These are phyloP conservation scores for Luehdorfia chinensis DNA, from an alignment of 1,140 invertebrate species.

Conservation along the genomic window DNA sequence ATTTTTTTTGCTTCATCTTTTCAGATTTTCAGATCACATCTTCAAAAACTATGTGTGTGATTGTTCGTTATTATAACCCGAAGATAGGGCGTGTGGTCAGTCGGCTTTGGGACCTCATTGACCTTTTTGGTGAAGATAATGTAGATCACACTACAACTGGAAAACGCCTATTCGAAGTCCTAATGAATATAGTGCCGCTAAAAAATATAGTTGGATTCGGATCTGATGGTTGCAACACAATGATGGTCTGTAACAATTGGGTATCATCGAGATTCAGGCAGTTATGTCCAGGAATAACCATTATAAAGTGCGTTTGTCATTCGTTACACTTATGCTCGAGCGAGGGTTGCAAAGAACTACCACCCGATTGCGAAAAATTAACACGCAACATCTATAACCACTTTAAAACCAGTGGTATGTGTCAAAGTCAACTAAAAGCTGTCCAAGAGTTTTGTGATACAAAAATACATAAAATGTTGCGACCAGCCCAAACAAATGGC, in stretches of 20 bases:
- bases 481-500: slow-evolving; percentile 35
- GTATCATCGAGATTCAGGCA: slow-evolving; percentile 4
- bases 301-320: slow-evolving; percentile 26
- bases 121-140: no score
- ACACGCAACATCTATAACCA: slow-evolving; percentile 12
- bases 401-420: slow-evolving; percentile 15
- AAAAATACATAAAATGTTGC: slow-evolving; percentile 19
- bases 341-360: slow-evolving; percentile 19
- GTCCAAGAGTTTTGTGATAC: slow-evolving; percentile 3
- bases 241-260: slow-evolving; percentile 18
- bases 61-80: no score
- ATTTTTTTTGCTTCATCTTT: no score
- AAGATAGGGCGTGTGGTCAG: no score
- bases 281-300: slow-evolving; percentile 16
- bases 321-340: slow-evolving; percentile 23
- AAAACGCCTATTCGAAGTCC: no score
- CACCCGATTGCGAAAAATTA: slow-evolving; percentile 16
- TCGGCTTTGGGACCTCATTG: no score
- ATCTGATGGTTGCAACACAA: not conserved
- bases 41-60: no score
- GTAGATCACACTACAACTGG: no score
- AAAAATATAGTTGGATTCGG: not conserved
- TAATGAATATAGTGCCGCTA: no score
- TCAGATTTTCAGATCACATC: no score
- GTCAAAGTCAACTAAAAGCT: slow-evolving; percentile 8